Evolutionary conservation across 2,797 vertebrate genomes (phyloP).

Genomic region (Anabas testudineus): DNA sequence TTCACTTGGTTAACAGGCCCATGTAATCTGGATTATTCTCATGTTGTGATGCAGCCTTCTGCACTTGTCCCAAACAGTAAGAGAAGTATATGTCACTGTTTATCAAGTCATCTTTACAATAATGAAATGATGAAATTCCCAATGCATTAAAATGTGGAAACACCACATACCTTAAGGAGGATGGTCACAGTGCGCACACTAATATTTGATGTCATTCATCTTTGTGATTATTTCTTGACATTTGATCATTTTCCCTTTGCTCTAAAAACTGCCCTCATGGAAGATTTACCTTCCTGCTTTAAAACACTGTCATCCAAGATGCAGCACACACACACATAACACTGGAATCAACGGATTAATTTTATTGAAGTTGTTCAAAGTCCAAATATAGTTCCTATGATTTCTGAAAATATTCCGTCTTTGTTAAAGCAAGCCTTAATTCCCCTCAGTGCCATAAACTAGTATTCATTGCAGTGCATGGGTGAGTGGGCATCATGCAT

Average conservation of each 20-base stretch:
- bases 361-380: background rate
- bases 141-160: background rate
- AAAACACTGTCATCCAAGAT: background rate
- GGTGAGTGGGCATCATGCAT: slow-evolving; percentile 74
- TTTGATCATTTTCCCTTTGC: background rate
- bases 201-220: background rate
- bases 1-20: slow-evolving; percentile 31
- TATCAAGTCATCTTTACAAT: background rate
- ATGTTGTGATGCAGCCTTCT: slow-evolving; percentile 11
- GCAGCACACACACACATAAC: background rate
- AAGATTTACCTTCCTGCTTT: background rate
- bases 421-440: background rate
- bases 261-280: background rate
- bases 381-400: background rate
- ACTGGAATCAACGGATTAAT: background rate
- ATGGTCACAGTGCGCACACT: background rate
- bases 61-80: slow-evolving; percentile 19
- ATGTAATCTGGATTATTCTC: slow-evolving; percentile 34
- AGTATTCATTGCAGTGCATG: slow-evolving; percentile 65
- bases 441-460: slow-evolving; percentile 36
- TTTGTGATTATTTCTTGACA: background rate
- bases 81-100: too few species aligned
- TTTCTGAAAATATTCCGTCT: background rate
- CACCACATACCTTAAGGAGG: background rate
- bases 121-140: background rate